Conservation (phyloP, 1,140 invertebrate genomes). For the Diprion similis region DNA sequence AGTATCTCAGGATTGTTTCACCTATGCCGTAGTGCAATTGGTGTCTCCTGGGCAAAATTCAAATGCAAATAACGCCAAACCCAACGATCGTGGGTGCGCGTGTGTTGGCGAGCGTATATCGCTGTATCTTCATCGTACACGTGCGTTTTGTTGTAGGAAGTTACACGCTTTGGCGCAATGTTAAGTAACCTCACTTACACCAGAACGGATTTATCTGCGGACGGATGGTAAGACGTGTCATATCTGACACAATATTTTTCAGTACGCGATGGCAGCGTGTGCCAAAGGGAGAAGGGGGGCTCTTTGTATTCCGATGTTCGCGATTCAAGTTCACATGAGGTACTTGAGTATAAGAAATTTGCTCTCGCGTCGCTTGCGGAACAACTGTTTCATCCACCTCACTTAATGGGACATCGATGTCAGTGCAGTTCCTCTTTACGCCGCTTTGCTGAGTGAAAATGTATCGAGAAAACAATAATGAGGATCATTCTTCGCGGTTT, state of each 20-base stretch:
- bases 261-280: not conserved
- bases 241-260: slow-evolving; percentile 3
- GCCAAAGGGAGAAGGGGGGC: not conserved
- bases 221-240: not conserved
- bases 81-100: not conserved
- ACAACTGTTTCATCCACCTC: no score
- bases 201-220: not conserved
- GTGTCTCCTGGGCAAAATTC: not conserved
- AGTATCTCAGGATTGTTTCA: slow-evolving; percentile 60
- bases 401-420: no score
- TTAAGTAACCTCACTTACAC: not conserved
- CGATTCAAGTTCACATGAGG: slow-evolving; percentile 5
- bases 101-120: no score
- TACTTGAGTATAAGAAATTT: not conserved
- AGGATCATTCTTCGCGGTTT: no score
- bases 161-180: not conserved
- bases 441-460: no score
- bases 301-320: not conserved
- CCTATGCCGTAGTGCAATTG: slow-evolving; percentile 41
- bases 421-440: no score
- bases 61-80: not conserved
- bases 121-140: not conserved
- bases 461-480: no score
- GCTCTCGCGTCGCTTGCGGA: not conserved
- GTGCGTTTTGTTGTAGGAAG: not conserved